These are phyloP conservation scores for Enhydra lutris DNA, from an alignment of 2,113 vertebrate genomes.

Conservation along the genomic window DNA sequence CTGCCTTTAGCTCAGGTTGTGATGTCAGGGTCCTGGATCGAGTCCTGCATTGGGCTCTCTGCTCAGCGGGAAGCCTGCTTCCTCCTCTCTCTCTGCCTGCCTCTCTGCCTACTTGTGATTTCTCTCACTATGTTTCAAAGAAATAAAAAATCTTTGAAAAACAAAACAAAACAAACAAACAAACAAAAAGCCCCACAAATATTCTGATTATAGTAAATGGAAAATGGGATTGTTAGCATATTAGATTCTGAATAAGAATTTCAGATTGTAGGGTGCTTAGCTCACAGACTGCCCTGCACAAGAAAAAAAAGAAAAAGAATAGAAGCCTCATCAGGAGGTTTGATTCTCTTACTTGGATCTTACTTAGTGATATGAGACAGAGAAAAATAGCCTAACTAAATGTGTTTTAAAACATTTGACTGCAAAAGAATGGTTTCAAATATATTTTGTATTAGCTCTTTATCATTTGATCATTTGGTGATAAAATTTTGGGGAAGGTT, in stretches of 20 bases:
- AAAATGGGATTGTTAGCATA: background rate
- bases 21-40: too few species aligned
- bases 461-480: background rate
- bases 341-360: conserved; percentile 55
- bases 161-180: too few species aligned
- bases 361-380: conserved; percentile 9
- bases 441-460: background rate
- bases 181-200: too few species aligned
- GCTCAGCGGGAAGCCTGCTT: too few species aligned
- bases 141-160: too few species aligned
- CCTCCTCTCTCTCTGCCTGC: too few species aligned
- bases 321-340: conserved; percentile 20
- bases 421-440: conserved; percentile 39
- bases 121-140: too few species aligned
- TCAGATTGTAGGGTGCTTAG: background rate
- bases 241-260: conserved; percentile 46
- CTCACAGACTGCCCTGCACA: background rate
- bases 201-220: background rate
- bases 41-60: too few species aligned
- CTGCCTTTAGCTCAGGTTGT: too few species aligned
- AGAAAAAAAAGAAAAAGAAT: background rate
- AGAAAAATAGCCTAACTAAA: conserved; percentile 57
- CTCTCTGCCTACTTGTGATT: too few species aligned
- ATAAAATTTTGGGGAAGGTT: background rate
- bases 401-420: conserved; percentile 55